A percentile compares a stretch with the other conserved stretches of the same genome.
Evolutionary conservation across 2,113 vertebrate genomes (phyloP).

Genomic region (Sphyrna mokarran): DNA sequence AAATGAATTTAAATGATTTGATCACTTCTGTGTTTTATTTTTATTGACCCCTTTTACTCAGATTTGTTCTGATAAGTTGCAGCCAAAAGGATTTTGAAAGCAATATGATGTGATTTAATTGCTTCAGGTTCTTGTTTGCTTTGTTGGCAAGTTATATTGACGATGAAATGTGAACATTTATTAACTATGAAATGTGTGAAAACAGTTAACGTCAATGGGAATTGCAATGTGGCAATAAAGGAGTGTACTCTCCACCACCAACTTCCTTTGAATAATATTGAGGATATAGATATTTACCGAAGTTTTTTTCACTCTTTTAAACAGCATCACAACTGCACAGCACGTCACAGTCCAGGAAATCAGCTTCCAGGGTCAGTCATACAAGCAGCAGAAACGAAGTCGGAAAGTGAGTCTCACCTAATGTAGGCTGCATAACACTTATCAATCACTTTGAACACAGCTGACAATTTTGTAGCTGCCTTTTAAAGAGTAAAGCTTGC

Average conservation of each 20-base stretch:
- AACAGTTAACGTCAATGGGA: not conserved
- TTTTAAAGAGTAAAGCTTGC: not conserved
- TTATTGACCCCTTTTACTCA: not conserved
- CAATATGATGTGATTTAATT: not conserved
- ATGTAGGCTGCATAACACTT: not conserved
- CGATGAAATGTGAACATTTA: not conserved
- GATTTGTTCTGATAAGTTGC: not conserved
- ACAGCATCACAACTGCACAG: not conserved
- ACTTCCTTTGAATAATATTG: not conserved
- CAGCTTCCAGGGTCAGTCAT: conserved; percentile 12
- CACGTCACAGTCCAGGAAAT: not conserved
- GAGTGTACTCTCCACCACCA: not conserved
- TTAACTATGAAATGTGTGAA: not conserved
- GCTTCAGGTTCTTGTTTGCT: not conserved
- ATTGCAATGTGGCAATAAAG: not conserved
- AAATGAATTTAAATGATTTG: not conserved
- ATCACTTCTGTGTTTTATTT: not conserved
- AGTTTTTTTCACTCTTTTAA: not conserved
- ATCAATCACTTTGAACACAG: not conserved
- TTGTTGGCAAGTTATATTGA: not conserved
- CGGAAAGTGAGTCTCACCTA: not conserved
- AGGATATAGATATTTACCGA: not conserved
- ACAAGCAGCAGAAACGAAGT: not conserved
- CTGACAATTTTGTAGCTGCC: not conserved
- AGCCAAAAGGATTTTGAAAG: not conserved